A percentile compares a stretch with the other conserved stretches of the same genome.
phyloP scores from a whole-genome alignment of 2,888 invertebrate species.

The Neuroscelio doddi region DNA sequence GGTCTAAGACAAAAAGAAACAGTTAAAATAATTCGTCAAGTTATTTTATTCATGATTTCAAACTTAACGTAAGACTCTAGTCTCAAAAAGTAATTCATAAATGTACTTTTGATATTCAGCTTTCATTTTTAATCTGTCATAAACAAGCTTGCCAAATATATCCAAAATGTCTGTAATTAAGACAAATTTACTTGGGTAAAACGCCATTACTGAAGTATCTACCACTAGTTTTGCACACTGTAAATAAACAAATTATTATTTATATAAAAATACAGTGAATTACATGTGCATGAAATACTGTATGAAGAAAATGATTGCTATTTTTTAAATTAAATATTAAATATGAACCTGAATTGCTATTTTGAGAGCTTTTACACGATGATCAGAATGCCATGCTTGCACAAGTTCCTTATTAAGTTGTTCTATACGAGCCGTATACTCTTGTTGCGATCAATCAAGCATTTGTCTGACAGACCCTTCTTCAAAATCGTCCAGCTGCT shows the following conservation, averaged over 20 bases:
- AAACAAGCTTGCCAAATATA: conserved; percentile 93
- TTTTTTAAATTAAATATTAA: too few species aligned
- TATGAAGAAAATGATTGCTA: not conserved
- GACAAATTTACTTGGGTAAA: conserved; percentile 99
- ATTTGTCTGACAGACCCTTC: conserved; percentile 90
- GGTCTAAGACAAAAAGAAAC: conserved; percentile 67
- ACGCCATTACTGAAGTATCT: conserved; percentile 91
- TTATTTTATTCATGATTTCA: too few species aligned
- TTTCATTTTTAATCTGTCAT: conserved; percentile 86
- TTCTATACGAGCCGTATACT: conserved; percentile 90
- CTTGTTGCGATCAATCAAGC: conserved; percentile 92
- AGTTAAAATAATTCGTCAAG: too few species aligned
- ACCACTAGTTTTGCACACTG: conserved; percentile 94
- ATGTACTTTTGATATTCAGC: conserved; percentile 77
- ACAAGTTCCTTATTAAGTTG: conserved; percentile 93
- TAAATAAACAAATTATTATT: conserved; percentile 47
- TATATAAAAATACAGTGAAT: conserved; percentile 10
- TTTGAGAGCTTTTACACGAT: conserved; percentile 95
- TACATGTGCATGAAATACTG: too few species aligned
- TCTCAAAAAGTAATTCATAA: conserved; percentile 15
- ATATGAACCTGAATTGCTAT: conserved; percentile 87
- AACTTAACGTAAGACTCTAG: too few species aligned
- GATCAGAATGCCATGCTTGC: conserved; percentile 94
- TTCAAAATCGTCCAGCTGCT: conserved; percentile 96
- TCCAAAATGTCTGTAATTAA: conserved; percentile 96